These are phyloP conservation scores for Pharmacophagus antenor DNA, from an alignment of 2,888 invertebrate species.

Conservation along the genomic window DNA sequence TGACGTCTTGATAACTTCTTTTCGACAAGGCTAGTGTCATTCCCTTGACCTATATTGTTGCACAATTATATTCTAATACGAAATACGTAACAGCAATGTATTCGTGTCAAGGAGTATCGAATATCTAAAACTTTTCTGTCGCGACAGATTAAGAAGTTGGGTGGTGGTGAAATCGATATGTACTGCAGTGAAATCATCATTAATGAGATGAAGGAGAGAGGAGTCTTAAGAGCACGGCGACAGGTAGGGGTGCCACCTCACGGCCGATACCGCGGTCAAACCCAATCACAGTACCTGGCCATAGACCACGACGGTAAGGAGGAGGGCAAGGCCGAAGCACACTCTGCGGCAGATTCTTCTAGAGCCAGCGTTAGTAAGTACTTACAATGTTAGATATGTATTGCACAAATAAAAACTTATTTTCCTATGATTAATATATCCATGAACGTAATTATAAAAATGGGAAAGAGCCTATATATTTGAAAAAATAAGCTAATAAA, in stretches of 20 bases:
- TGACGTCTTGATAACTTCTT: constrained; percentile 52
- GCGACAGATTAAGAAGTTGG: constrained; percentile 47
- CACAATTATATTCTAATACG: constrained; percentile 47
- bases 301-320: constrained; percentile 79
- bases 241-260: constrained; percentile 38
- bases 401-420: too few relatives aligned
- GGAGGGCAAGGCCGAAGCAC: constrained; percentile 90
- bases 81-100: constrained; percentile 44
- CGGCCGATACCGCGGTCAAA: constrained; percentile 86
- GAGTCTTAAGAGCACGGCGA: constrained; percentile 1
- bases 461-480: too few relatives aligned
- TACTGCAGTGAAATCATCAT: constrained; percentile 41
- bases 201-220: background rate
- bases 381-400: background rate
- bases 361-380: constrained; percentile 87
- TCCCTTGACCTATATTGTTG: constrained; percentile 62
- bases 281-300: constrained; percentile 91
- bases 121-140: constrained; percentile 28
- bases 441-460: too few relatives aligned
- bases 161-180: constrained; percentile 35
- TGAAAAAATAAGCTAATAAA: too few relatives aligned
- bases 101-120: constrained; percentile 46
- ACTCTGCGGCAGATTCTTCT: constrained; percentile 86
- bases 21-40: constrained; percentile 57
- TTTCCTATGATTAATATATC: too few relatives aligned